phyloP scores from a whole-genome alignment of 1,140 invertebrate species.

The Aethina tumida region DNA sequence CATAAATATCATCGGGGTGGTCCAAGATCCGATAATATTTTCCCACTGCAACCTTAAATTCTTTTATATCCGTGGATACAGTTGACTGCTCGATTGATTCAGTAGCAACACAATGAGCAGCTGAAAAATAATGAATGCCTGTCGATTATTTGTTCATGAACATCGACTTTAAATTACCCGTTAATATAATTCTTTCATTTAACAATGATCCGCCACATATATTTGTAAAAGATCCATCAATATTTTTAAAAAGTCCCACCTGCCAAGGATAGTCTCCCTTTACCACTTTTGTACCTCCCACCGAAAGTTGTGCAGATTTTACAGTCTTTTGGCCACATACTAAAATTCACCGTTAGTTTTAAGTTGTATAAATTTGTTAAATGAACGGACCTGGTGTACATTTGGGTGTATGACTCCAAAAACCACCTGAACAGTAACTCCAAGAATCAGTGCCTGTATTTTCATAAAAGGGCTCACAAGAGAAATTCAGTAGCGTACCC shows the following conservation, averaged over 20 bases:
- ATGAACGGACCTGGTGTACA: too few species aligned
- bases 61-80: not conserved
- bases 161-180: slow-evolving; percentile 13
- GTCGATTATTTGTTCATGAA: not conserved
- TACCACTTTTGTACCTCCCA: slow-evolving; percentile 32
- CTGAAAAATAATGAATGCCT: slow-evolving; percentile 13
- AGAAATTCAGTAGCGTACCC: too few species aligned
- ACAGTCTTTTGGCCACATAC: slow-evolving; percentile 24
- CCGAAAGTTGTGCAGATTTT: slow-evolving; percentile 12
- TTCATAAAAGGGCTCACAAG: too few species aligned
- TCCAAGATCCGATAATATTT: too few species aligned
- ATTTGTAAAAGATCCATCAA: slow-evolving; percentile 8
- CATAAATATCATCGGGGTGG: too few species aligned
- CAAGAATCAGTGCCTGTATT: too few species aligned
- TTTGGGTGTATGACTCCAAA: too few species aligned
- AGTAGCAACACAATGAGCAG: slow-evolving; percentile 24
- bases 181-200: slow-evolving; percentile 18
- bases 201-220: slow-evolving; percentile 24
- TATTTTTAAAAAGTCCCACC: slow-evolving; percentile 41
- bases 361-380: too few species aligned
- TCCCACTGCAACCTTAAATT: slow-evolving; percentile 17
- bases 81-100: slow-evolving; percentile 9
- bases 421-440: slow-evolving; percentile 1
- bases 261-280: slow-evolving; percentile 45
- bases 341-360: too few species aligned